Conservation (phyloP, 2,113 vertebrate species). For the Myrmophylax atrothorax region DNA sequence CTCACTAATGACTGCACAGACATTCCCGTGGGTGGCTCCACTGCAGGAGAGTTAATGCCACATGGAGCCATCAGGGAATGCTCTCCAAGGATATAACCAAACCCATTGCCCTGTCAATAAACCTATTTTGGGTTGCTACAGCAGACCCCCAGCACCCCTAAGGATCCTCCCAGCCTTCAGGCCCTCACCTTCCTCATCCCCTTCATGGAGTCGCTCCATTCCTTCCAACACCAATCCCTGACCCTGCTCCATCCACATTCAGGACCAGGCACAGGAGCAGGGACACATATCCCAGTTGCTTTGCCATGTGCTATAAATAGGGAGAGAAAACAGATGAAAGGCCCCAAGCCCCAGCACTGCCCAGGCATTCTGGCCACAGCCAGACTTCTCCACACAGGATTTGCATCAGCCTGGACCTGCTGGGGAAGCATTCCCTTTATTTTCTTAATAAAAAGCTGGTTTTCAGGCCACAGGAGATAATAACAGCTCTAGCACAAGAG, state of each 20-base stretch:
- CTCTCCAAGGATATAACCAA: background rate
- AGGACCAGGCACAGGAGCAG: background rate
- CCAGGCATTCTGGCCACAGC: background rate
- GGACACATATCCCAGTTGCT: background rate
- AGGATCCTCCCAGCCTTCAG: background rate
- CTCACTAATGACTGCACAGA: background rate
- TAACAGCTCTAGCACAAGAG: background rate
- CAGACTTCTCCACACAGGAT: fast-evolving
- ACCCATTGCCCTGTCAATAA: background rate
- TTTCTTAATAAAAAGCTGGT: fast-evolving
- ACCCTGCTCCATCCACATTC: background rate
- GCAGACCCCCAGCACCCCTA: background rate
- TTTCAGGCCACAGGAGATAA: background rate
- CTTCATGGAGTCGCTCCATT: fast-evolving
- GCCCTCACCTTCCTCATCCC: background rate
- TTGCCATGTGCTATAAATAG: background rate
- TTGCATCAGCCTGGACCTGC: fast-evolving
- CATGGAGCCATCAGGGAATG: background rate
- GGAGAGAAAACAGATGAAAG: background rate
- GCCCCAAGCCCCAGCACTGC: background rate
- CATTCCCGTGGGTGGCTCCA: fast-evolving
- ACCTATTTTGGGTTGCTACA: background rate
- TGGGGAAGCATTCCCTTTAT: background rate
- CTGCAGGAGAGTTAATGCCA: background rate
- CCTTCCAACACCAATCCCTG: background rate